Conservation (phyloP, 2,888 invertebrate species). For the Tipula unca region DNA sequence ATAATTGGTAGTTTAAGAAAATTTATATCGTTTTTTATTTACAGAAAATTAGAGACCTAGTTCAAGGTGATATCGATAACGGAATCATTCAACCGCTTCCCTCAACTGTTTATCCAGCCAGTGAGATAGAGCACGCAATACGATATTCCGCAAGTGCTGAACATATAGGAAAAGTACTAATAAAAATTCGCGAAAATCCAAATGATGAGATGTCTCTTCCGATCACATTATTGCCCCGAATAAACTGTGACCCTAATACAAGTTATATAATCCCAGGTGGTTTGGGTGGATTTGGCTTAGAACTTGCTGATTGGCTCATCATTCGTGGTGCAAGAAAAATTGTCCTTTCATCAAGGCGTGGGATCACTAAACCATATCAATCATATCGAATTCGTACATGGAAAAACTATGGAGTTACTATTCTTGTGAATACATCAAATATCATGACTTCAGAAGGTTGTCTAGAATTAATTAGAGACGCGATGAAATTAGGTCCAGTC, state of each 20-base stretch:
- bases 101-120: conserved; percentile 52
- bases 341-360: conserved; percentile 71
- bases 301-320: conserved; percentile 79
- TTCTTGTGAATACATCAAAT: conserved; percentile 61
- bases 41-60: conserved; percentile 37
- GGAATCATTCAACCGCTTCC: conserved; percentile 63
- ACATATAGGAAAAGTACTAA: conserved; percentile 66
- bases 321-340: conserved; percentile 70
- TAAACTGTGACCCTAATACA: conserved; percentile 34
- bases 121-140: conserved; percentile 65
- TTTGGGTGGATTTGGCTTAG: conserved; percentile 86
- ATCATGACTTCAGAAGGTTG: conserved; percentile 63
- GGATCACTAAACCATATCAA: conserved; percentile 76
- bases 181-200: conserved; percentile 37
- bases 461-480: conserved; percentile 52
- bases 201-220: conserved; percentile 31
- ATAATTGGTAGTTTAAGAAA: not conserved
- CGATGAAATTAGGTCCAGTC: conserved; percentile 56
- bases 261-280: conserved; percentile 64
- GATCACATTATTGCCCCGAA: conserved; percentile 32
- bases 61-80: conserved; percentile 54
- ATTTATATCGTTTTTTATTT: not conserved
- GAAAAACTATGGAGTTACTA: conserved; percentile 58
- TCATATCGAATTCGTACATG: conserved; percentile 57
- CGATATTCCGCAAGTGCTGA: conserved; percentile 57